These are phyloP conservation scores for Ascidia mentula DNA, from an alignment of 23 tunicate species.

Conservation along the genomic window DNA sequence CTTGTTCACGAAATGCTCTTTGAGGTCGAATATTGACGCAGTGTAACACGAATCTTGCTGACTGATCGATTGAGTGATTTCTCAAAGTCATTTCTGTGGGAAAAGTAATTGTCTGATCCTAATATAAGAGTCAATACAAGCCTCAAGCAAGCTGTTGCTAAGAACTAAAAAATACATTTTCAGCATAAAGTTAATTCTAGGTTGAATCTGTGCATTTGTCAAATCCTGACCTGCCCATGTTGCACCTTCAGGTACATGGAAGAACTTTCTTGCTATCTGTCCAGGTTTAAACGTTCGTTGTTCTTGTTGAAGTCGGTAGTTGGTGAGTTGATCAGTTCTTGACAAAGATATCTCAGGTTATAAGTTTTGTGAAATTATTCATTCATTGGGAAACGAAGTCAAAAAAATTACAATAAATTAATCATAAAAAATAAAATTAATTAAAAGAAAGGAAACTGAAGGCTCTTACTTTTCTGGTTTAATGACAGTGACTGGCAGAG, in stretches of 20 bases:
- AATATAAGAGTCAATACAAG: no score
- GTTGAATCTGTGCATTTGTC: no score
- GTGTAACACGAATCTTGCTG: conserved; percentile 63
- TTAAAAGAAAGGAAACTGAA: no score
- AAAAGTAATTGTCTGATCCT: no score
- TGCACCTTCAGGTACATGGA: conserved; percentile 73
- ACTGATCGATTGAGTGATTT: conserved; percentile 46
- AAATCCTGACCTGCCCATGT: conserved; percentile 97
- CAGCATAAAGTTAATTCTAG: no score
- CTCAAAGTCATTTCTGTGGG: conserved; percentile 45
- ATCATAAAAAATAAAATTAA: no score
- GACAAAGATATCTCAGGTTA: no score
- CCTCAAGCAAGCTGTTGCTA: no score
- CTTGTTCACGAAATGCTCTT: conserved; percentile 65
- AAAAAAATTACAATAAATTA: no score
- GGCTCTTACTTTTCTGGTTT: conserved; percentile 70
- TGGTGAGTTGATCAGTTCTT: conserved; percentile 6
- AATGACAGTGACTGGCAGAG: conserved; percentile 89
- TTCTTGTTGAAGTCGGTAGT: conserved; percentile 15
- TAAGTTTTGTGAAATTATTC: no score
- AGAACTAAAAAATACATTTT: no score
- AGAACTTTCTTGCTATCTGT: conserved; percentile 53
- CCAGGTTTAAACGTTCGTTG: conserved; percentile 59
- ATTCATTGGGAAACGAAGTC: no score
- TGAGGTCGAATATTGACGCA: conserved; percentile 63